These are phyloP conservation scores for Tetranychus truncatus DNA, from an alignment of 2,888 invertebrate species.

Conservation along the genomic window DNA sequence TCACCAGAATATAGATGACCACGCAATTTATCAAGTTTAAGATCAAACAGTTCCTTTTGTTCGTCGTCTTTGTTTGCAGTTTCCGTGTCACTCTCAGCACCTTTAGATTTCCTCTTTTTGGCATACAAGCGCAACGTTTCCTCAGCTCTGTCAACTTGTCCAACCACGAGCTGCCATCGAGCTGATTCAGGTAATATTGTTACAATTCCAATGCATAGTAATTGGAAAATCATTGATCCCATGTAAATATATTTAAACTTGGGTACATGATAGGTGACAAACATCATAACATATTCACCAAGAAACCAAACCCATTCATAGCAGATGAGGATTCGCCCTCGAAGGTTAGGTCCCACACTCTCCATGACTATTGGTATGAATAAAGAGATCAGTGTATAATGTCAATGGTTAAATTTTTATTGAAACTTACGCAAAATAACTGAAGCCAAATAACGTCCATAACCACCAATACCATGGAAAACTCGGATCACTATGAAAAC, in stretches of 20 bases:
- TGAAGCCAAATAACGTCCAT: constrained; percentile 11
- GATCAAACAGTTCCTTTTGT: neutral
- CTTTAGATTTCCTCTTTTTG: neutral
- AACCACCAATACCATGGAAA: constrained; percentile 44
- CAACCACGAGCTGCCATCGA: constrained; percentile 9
- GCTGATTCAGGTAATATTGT: constrained; percentile 8
- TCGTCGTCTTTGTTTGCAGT: constrained; percentile 1
- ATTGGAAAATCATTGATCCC: neutral
- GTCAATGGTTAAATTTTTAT: too few relatives aligned
- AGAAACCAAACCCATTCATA: constrained; percentile 17
- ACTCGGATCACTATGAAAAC: constrained; percentile 45
- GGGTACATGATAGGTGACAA: constrained; percentile 10
- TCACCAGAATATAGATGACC: neutral
- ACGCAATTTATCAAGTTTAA: neutral
- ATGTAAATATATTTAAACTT: constrained; percentile 15
- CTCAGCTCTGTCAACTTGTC: neutral
- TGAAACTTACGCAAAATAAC: constrained; percentile 14
- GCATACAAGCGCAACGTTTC: neutral
- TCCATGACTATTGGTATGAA: constrained; percentile 15
- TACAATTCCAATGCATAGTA: neutral
- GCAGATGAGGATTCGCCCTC: constrained; percentile 7
- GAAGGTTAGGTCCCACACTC: constrained; percentile 16
- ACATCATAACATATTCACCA: constrained; percentile 11
- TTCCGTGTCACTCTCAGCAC: neutral
- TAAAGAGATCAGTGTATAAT: too few relatives aligned